Conservation (phyloP, 1,140 invertebrate genomes). For the Platyscapa corneri region DNA sequence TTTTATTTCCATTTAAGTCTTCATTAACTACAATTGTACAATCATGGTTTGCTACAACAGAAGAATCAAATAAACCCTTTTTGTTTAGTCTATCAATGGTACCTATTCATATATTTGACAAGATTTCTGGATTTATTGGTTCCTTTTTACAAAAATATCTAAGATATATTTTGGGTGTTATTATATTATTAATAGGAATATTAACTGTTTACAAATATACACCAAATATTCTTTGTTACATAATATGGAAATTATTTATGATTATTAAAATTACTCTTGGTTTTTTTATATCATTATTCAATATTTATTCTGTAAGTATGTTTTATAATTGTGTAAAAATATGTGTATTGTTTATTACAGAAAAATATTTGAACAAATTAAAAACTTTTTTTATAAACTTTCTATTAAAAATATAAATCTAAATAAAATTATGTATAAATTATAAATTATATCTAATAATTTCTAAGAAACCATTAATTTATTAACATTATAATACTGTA, state of each 20-base stretch:
- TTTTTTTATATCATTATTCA: slow-evolving; percentile 72
- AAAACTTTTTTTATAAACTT: not conserved
- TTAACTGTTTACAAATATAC: slow-evolving; percentile 74
- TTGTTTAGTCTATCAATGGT: slow-evolving; percentile 82
- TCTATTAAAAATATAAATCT: not conserved
- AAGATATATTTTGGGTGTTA: slow-evolving; percentile 74
- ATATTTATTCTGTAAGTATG: slow-evolving; percentile 70
- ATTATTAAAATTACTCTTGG: slow-evolving; percentile 67
- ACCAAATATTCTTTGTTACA: slow-evolving; percentile 74
- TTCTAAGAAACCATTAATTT: not conserved
- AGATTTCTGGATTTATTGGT: slow-evolving; percentile 82
- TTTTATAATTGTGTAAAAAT: not conserved
- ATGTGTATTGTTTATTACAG: not conserved
- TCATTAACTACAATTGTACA: slow-evolving; percentile 81
- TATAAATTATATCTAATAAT: not conserved
- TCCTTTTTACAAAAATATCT: slow-evolving; percentile 77
- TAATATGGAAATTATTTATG: slow-evolving; percentile 71
- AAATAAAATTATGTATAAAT: not conserved
- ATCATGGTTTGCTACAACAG: slow-evolving; percentile 81
- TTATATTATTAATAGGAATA: slow-evolving; percentile 60
- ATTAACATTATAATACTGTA: not conserved
- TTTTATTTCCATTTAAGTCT: slow-evolving; percentile 91
- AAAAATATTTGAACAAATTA: not conserved
- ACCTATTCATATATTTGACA: slow-evolving; percentile 83
- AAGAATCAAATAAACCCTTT: slow-evolving; percentile 78